Evolutionary conservation across 2,113 vertebrate genomes (phyloP).

Genomic region (Acanthochromis polyacanthus): DNA sequence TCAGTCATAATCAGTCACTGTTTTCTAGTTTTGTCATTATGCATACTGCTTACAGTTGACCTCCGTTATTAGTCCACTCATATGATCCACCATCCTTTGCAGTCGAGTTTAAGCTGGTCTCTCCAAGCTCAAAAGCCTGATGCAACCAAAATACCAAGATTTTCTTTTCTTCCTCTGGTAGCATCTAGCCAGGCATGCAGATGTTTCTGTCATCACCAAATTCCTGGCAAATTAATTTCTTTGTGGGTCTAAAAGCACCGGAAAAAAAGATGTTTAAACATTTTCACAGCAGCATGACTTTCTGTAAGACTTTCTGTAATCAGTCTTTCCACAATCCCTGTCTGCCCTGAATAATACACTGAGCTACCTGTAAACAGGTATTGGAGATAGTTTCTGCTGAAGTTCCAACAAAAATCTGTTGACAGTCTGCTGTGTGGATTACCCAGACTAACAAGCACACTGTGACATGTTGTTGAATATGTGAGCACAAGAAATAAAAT

Average conservation of each 20-base stretch:
- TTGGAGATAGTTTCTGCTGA: background rate
- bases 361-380: background rate
- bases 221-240: background rate
- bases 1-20: background rate
- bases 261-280: background rate
- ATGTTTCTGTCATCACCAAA: background rate
- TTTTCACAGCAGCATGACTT: background rate
- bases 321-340: background rate
- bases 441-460: slow-evolving; percentile 16
- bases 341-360: background rate
- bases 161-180: background rate
- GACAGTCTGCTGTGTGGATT: slow-evolving; percentile 3
- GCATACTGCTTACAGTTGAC: background rate
- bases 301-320: background rate
- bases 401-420: background rate
- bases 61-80: background rate
- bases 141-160: background rate
- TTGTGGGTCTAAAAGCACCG: background rate
- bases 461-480: background rate
- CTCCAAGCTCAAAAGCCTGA: background rate
- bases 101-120: background rate
- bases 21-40: slow-evolving; percentile 12
- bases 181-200: background rate
- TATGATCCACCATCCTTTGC: slow-evolving; percentile 4
- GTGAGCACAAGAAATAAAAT: background rate